phyloP scores from a whole-genome alignment of 2,113 vertebrate genomes.

The Zosterops lateralis region DNA sequence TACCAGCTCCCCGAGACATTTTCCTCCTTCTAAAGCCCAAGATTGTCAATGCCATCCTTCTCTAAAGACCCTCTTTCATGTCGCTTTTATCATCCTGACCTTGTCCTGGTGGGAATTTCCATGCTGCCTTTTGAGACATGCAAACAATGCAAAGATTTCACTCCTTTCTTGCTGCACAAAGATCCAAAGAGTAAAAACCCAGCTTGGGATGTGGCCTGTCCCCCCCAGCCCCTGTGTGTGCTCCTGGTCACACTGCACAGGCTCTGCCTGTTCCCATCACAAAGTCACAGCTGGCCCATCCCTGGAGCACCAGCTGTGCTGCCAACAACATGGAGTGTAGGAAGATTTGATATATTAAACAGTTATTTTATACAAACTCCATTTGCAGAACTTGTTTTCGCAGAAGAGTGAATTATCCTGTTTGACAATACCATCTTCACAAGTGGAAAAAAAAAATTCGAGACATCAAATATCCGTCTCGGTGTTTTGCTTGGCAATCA shows the following conservation, averaged over 20 bases:
- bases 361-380: neutral
- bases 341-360: neutral
- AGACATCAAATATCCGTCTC: neutral
- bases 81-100: neutral
- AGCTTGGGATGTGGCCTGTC: neutral
- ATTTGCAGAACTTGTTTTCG: neutral
- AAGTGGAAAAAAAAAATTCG: neutral
- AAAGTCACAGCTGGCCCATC: neutral
- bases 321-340: neutral
- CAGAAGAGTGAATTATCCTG: neutral
- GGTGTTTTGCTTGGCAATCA: neutral
- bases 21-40: neutral
- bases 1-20: constrained; percentile 35
- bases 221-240: neutral
- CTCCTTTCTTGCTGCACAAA: neutral
- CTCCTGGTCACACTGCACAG: neutral
- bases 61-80: constrained; percentile 39
- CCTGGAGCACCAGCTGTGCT: neutral
- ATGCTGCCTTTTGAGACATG: neutral
- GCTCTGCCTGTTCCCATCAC: neutral
- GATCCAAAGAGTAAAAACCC: neutral
- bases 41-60: neutral
- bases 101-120: neutral
- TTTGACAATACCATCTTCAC: neutral
- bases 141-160: neutral